Conservation (phyloP, 2,888 invertebrate genomes). For the Chloromyia formosa region DNA sequence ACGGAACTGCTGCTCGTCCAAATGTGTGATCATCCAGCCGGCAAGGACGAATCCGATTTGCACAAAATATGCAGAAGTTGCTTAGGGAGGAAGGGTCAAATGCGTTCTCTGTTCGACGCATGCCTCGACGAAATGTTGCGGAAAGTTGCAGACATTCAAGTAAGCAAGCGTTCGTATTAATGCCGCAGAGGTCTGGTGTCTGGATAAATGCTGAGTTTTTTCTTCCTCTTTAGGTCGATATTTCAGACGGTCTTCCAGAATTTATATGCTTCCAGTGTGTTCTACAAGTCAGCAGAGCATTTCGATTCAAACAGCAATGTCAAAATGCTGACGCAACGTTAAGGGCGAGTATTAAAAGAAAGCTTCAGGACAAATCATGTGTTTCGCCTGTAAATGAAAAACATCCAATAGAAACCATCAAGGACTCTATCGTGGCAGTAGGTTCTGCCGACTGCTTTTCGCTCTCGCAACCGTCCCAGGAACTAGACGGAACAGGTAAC, state of each 20-base stretch:
- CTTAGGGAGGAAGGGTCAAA: constrained; percentile 64
- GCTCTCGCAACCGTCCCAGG: too few relatives aligned
- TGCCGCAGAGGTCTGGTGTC: too few relatives aligned
- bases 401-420: too few relatives aligned
- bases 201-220: too few relatives aligned
- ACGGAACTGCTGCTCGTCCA: too few relatives aligned
- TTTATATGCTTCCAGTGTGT: constrained; percentile 67
- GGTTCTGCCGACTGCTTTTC: too few relatives aligned
- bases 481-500: too few relatives aligned
- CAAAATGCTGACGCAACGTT: constrained; percentile 64
- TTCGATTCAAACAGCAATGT: constrained; percentile 66
- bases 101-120: constrained; percentile 65
- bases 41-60: constrained; percentile 50
- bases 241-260: constrained; percentile 65
- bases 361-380: background rate
- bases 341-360: constrained; percentile 49
- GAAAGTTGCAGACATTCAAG: constrained; percentile 63
- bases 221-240: constrained; percentile 57
- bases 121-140: constrained; percentile 66
- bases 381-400: too few relatives aligned
- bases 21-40: too few relatives aligned
- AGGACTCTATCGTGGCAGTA: too few relatives aligned
- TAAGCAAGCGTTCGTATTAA: too few relatives aligned
- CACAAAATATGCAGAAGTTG: constrained; percentile 66
- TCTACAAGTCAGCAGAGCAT: constrained; percentile 65